A percentile compares a stretch with the other conserved stretches of the same genome.
phyloP scores from a whole-genome alignment of 2,797 vertebrate species.

The Austrolebias charrua region DNA sequence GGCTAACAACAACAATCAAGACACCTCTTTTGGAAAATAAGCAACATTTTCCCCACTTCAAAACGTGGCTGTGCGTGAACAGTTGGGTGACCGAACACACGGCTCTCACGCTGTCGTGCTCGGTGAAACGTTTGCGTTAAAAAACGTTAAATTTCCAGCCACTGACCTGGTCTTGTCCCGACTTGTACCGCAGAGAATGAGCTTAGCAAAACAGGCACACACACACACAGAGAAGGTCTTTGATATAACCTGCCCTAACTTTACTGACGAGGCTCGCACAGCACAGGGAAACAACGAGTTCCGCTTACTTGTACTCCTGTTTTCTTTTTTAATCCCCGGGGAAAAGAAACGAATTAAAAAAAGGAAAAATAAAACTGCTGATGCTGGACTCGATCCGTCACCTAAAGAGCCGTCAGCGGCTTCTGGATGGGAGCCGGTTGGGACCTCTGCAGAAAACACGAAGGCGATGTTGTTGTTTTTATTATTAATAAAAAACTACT shows the following conservation, averaged over 20 bases:
- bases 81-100: too few relatives aligned
- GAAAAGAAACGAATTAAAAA: slow-evolving; percentile 73
- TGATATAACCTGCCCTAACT: slow-evolving; percentile 10
- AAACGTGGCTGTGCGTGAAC: not conserved
- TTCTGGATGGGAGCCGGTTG: slow-evolving; percentile 76
- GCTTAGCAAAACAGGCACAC: slow-evolving; percentile 59
- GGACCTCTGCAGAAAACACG: slow-evolving; percentile 28
- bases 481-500: not conserved
- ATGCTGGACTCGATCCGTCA: slow-evolving; percentile 73
- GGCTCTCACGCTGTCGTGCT: accelerated
- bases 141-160: slow-evolving; percentile 23
- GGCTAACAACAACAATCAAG: slow-evolving; percentile 58
- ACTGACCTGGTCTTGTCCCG: slow-evolving; percentile 86
- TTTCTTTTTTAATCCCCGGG: slow-evolving; percentile 61
- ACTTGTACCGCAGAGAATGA: slow-evolving; percentile 81
- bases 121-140: not conserved
- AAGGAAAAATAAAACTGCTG: slow-evolving; percentile 72
- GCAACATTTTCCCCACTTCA: not conserved
- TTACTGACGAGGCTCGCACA: slow-evolving; percentile 2
- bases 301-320: slow-evolving; percentile 79
- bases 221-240: slow-evolving; percentile 2
- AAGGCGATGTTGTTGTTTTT: slow-evolving; percentile 1
- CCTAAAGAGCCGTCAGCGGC: slow-evolving; percentile 85
- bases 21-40: slow-evolving; percentile 24
- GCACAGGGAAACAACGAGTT: slow-evolving; percentile 27